Evolutionary conservation across 2,888 invertebrate genomes (phyloP), one percentile per base, ranked within the genome.

Genomic region (Sympetrum striolatum): DNA sequence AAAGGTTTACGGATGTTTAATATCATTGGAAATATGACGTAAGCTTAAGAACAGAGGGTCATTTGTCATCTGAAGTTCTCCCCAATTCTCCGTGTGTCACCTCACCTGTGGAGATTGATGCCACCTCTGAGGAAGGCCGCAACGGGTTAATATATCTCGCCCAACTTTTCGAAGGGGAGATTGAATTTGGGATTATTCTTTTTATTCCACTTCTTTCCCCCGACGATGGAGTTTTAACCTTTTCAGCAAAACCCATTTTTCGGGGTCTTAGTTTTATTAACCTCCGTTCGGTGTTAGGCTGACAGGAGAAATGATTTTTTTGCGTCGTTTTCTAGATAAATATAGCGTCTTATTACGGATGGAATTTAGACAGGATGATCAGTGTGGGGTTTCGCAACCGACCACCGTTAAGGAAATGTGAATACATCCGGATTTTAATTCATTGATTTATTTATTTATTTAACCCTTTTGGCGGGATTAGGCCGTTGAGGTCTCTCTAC

Each of bases 81-180:
- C 53, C 73, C 73, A 73, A 31, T 31, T 73, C 73, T 73, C 73
- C 31, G 12, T 12, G 14, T 73, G 31, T n/a, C 73, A 31, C 22
- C 82, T 82, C 58, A 82, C 86, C 86, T 86, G 60, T 37, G 86
- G 86, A 58, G 86, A 86, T 86, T 86, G 86, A 86, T 86, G 58
- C 86, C 22, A 25, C 58, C 35, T 22, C 18, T 58, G 12, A 5
- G 35, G 35, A 10, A 58, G 58, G 10, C 73, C 73, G 39, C 60
- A 37, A 35, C 12, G 60, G 48, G 60, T n/a, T 81, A 25, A 81
- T 39, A 48, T 35, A 64, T 86, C 60, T 82, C 35, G 31, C 35
- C 53, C 22, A 58, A 15, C 31, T 35, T 39, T 18, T 48, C 81
- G 25, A 48, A 48, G 44, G 15, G 48, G 22, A 25, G 58, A 82